These are phyloP conservation scores for Caenorhabditis becei DNA, from an alignment of 2,888 invertebrate species.

Conservation along the genomic window DNA sequence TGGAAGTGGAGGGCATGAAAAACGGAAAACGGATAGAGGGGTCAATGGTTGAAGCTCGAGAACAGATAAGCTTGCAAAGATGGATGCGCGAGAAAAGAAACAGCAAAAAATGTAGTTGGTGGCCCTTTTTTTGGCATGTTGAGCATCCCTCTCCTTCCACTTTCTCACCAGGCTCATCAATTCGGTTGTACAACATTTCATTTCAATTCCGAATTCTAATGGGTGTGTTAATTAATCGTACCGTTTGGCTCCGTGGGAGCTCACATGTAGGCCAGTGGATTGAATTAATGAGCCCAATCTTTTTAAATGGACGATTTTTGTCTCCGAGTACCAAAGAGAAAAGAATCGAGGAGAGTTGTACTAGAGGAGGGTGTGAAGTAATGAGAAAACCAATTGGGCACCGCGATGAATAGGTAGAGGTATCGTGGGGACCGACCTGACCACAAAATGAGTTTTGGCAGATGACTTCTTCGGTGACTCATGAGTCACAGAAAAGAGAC, in stretches of 20 bases:
- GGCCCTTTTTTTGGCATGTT: constrained; percentile 45
- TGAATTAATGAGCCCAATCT: constrained; percentile 20
- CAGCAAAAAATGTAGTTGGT: constrained; percentile 56
- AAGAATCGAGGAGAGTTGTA: constrained; percentile 13
- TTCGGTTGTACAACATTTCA: constrained; percentile 23
- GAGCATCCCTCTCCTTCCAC: constrained; percentile 29
- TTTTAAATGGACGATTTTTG: constrained; percentile 3
- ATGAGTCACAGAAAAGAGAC: constrained; percentile 15
- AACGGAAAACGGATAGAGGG: constrained; percentile 52
- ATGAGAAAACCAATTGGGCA: constrained; percentile 59
- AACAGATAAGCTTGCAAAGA: constrained; percentile 61
- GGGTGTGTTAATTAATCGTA: constrained; percentile 47
- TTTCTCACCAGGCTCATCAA: constrained; percentile 47
- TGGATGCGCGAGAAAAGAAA: constrained; percentile 48
- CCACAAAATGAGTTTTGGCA: constrained; percentile 61
- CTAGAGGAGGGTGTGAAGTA: constrained; percentile 50
- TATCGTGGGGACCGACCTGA: constrained; percentile 7
- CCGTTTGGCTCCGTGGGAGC: constrained; percentile 28
- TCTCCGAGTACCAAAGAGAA: background rate
- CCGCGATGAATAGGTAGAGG: constrained; percentile 47
- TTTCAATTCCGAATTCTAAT: constrained; percentile 32
- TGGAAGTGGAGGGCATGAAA: constrained; percentile 32
- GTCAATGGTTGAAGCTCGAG: constrained; percentile 54
- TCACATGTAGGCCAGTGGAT: background rate
- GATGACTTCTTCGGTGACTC: constrained; percentile 54